These are phyloP conservation scores for Diachasmimorpha longicaudata DNA, from an alignment of 1,140 invertebrate species.

Conservation along the genomic window DNA sequence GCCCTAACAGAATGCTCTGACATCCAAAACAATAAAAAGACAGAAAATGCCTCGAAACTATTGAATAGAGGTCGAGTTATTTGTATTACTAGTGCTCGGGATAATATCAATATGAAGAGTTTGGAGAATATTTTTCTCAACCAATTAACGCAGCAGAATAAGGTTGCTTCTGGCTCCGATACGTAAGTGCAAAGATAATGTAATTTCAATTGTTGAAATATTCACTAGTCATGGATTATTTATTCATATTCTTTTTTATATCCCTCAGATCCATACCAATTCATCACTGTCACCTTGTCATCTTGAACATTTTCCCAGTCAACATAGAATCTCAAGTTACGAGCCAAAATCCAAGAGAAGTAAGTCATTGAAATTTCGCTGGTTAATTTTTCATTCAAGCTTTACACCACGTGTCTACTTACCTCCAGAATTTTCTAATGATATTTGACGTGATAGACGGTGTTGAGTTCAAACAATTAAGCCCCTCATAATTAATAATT, in stretches of 20 bases:
- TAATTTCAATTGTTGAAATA: slow-evolving; percentile 37
- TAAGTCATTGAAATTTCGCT: slow-evolving; percentile 41
- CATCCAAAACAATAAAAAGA: slow-evolving; percentile 68
- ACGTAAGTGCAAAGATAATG: slow-evolving; percentile 57
- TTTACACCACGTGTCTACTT: too few species aligned
- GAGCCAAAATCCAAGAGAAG: slow-evolving; percentile 70
- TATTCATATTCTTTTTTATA: slow-evolving; percentile 25
- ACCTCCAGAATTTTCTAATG: too few species aligned
- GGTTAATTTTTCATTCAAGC: too few species aligned
- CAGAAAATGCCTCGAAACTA: slow-evolving; percentile 66
- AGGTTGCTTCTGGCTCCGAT: slow-evolving; percentile 69
- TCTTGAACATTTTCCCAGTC: slow-evolving; percentile 86
- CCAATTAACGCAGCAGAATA: slow-evolving; percentile 81
- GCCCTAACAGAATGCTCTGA: slow-evolving; percentile 82
- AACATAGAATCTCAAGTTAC: slow-evolving; percentile 77
- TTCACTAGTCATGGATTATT: slow-evolving; percentile 2
- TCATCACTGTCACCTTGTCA: slow-evolving; percentile 86
- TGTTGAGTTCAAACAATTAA: too few species aligned
- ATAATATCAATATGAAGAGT: slow-evolving; percentile 82
- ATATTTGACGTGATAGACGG: too few species aligned
- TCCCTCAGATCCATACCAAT: slow-evolving; percentile 71
- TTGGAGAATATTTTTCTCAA: slow-evolving; percentile 85
- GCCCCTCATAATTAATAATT: slow-evolving; percentile 19
- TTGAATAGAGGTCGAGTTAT: slow-evolving; percentile 82
- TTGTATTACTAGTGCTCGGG: slow-evolving; percentile 85